These are phyloP conservation scores for Colossoma macropomum DNA, from an alignment of 2,113 vertebrate genomes.

Conservation along the genomic window DNA sequence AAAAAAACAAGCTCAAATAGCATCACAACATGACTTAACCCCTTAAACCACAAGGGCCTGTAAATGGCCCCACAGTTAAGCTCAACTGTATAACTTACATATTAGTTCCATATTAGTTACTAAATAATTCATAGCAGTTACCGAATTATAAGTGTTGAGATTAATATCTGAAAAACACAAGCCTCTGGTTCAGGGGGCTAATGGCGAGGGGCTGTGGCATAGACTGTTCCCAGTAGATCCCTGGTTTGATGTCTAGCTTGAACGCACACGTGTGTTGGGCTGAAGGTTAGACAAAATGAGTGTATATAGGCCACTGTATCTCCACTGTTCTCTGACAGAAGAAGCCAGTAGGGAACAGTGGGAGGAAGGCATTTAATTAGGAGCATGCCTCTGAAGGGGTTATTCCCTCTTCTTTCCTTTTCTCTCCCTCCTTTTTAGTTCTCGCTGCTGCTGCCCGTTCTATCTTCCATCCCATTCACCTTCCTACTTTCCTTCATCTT, in stretches of 20 bases:
- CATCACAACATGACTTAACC: too few species aligned
- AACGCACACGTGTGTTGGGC: constrained; percentile 18
- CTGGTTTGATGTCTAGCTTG: constrained; percentile 14
- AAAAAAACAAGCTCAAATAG: too few species aligned
- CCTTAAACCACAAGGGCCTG: too few species aligned
- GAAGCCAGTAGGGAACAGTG: constrained; percentile 77
- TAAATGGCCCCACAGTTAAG: neutral
- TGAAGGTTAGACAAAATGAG: constrained; percentile 56
- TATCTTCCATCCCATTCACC: neutral
- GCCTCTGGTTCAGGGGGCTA: neutral
- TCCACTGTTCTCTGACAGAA: constrained; percentile 76
- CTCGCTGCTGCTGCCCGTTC: constrained; percentile 18
- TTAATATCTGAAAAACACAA: neutral
- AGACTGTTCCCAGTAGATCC: neutral
- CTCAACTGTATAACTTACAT: neutral
- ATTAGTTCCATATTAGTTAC: neutral
- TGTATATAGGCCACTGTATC: constrained; percentile 81
- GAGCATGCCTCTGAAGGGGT: constrained; percentile 79
- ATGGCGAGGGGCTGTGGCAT: neutral
- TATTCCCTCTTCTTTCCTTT: constrained; percentile 55
- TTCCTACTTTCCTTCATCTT: neutral
- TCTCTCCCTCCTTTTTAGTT: constrained; percentile 29
- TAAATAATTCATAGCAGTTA: neutral
- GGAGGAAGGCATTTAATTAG: constrained; percentile 83
- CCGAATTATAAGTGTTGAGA: neutral